These are phyloP conservation scores for Protonemura montana DNA, from an alignment of 2,888 invertebrate species.

Conservation along the genomic window DNA sequence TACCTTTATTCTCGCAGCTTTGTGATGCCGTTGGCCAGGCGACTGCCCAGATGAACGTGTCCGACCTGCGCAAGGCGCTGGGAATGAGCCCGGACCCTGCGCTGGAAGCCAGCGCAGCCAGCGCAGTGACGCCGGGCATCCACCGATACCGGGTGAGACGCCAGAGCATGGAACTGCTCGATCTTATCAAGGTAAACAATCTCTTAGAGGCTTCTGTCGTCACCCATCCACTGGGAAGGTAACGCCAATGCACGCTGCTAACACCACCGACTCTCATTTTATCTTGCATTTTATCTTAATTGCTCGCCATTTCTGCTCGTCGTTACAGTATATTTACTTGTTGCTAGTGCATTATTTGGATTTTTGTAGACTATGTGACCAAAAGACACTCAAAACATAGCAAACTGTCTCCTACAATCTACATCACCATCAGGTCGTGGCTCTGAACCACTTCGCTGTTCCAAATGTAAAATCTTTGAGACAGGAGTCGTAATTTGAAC, in stretches of 20 bases:
- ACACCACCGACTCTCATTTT: too few relatives aligned
- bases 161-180: constrained; percentile 93
- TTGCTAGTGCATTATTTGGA: too few relatives aligned
- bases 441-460: too few relatives aligned
- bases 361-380: too few relatives aligned
- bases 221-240: constrained; percentile 42
- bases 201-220: constrained; percentile 43
- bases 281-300: too few relatives aligned
- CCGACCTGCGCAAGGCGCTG: constrained; percentile 84
- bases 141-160: constrained; percentile 73
- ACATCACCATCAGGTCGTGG: too few relatives aligned
- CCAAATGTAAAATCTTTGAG: too few relatives aligned
- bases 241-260: neutral
- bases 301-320: too few relatives aligned
- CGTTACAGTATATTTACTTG: too few relatives aligned
- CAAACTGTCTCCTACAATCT: too few relatives aligned
- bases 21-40: constrained; percentile 91
- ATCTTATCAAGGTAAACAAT: constrained; percentile 80
- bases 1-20: constrained; percentile 62
- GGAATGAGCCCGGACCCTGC: constrained; percentile 68
- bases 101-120: constrained; percentile 54
- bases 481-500: too few relatives aligned
- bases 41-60: constrained; percentile 92
- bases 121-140: constrained; percentile 54
- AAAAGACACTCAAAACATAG: too few relatives aligned